Conservation (phyloP, 1,140 invertebrate species). For the Sminthurides bifidus region DNA sequence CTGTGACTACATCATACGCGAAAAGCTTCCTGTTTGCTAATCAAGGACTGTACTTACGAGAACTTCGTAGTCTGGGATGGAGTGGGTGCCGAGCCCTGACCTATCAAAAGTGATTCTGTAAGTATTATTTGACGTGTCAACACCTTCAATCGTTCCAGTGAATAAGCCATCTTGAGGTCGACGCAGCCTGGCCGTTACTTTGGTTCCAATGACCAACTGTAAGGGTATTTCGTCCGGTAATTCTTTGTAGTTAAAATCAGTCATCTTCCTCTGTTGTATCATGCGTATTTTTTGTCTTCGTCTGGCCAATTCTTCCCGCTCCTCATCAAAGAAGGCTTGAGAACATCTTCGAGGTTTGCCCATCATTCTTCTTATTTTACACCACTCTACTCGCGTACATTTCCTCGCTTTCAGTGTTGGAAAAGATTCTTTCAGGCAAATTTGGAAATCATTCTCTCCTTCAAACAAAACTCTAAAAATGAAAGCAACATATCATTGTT, state of each 20-base stretch:
- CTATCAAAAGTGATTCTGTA: slow-evolving; percentile 95
- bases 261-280: slow-evolving; percentile 83
- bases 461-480: slow-evolving; percentile 72
- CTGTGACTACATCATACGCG: neutral
- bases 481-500: slow-evolving; percentile 9
- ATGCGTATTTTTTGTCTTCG: slow-evolving; percentile 85
- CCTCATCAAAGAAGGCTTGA: slow-evolving; percentile 89
- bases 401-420: slow-evolving; percentile 77
- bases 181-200: slow-evolving; percentile 78
- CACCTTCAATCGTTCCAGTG: slow-evolving; percentile 88
- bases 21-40: neutral
- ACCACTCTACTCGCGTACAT: slow-evolving; percentile 86
- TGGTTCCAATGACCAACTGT: slow-evolving; percentile 90
- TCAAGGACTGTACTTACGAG: slow-evolving; percentile 42
- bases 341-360: slow-evolving; percentile 90
- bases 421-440: slow-evolving; percentile 87
- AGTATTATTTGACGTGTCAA: slow-evolving; percentile 94
- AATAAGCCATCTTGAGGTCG: slow-evolving; percentile 94
- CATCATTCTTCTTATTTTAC: slow-evolving; percentile 87
- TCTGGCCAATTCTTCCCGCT: slow-evolving; percentile 73
- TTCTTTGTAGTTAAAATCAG: slow-evolving; percentile 72
- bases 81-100: slow-evolving; percentile 83
- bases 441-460: slow-evolving; percentile 92
- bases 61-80: slow-evolving; percentile 93
- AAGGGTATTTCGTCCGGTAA: slow-evolving; percentile 91